Evolutionary conservation across 1,140 invertebrate species (phyloP).

Genomic region (Musca vetustissima): DNA sequence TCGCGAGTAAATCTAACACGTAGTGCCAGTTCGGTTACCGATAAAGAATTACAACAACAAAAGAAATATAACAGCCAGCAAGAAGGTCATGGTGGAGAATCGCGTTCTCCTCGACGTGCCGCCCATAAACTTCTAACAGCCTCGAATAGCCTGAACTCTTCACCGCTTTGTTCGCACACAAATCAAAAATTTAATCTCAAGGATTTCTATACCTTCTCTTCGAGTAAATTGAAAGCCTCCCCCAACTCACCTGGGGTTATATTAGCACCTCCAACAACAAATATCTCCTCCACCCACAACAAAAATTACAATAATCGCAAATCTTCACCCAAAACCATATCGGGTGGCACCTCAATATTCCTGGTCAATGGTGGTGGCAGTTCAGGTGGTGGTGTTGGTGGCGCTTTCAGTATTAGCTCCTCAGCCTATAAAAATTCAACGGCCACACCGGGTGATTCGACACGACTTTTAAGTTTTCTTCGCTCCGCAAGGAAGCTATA

Average conservation of each 20-base stretch:
- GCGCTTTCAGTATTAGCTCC: not conserved
- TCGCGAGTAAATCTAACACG: not conserved
- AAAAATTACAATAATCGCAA: too few species aligned
- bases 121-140: not conserved
- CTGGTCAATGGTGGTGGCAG: slow-evolving; percentile 2
- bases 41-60: slow-evolving; percentile 12
- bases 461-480: slow-evolving; percentile 25
- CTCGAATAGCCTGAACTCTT: not conserved
- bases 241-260: too few species aligned
- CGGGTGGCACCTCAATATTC: slow-evolving; percentile 1
- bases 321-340: slow-evolving; percentile 2
- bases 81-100: too few species aligned
- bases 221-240: too few species aligned
- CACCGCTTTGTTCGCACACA: not conserved
- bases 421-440: not conserved
- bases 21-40: slow-evolving; percentile 13
- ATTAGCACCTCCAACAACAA: not conserved
- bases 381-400: not conserved
- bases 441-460: slow-evolving; percentile 4
- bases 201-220: too few species aligned
- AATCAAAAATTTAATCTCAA: not conserved
- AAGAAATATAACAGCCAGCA: not conserved
- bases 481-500: slow-evolving; percentile 27
- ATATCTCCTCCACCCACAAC: too few species aligned
- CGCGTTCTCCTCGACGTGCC: too few species aligned